Conservation (phyloP, 2,797 vertebrate genomes). For the Myiothlypis chrysogaster region DNA sequence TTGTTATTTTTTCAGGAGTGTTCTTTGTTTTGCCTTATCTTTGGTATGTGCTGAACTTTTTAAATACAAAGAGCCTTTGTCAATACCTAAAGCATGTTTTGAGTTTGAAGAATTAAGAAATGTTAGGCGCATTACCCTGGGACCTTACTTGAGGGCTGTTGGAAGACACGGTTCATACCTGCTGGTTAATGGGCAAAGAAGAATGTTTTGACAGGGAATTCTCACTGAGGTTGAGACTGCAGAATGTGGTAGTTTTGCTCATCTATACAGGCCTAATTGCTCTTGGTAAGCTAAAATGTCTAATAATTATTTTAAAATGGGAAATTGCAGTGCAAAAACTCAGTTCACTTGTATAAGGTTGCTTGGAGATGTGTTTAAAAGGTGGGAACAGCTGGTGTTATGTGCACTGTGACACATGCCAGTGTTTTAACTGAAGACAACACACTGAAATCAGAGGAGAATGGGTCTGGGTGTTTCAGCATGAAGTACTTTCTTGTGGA, state of each 20-base stretch:
- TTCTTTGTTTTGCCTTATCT: conserved; percentile 1
- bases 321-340: neutral
- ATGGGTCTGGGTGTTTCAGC: neutral
- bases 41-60: neutral
- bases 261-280: neutral
- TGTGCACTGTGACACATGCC: neutral
- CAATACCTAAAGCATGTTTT: neutral
- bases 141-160: neutral
- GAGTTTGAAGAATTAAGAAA: neutral
- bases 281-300: neutral
- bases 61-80: neutral
- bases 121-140: neutral
- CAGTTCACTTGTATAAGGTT: fast-evolving
- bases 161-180: neutral
- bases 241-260: neutral
- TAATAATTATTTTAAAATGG: neutral
- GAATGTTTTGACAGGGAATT: neutral
- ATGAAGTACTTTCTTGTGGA: neutral
- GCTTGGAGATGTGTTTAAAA: neutral
- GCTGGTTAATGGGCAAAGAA: neutral
- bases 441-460: neutral
- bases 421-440: neutral
- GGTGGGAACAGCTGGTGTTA: neutral
- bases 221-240: neutral
- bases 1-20: neutral